A percentile compares a stretch with the other conserved stretches of the same genome.
Conservation (phyloP, 2,797 vertebrate genomes). For the Telmatherina bonti region DNA sequence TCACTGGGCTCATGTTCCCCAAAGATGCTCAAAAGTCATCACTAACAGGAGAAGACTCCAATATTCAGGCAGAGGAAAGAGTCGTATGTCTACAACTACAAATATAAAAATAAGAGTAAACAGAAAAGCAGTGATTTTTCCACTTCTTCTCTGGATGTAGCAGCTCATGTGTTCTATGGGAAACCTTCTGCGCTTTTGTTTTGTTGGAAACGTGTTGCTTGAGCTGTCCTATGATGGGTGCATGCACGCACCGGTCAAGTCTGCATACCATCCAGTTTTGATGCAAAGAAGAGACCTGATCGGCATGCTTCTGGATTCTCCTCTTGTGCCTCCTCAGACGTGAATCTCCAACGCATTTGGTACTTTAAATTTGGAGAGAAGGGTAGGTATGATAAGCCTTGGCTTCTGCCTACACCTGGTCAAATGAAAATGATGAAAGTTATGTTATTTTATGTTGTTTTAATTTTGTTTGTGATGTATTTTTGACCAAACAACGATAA, state of each 20-base stretch:
- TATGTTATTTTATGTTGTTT: no score
- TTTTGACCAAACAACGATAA: no score
- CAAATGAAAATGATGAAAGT: no score
- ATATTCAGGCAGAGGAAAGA: neutral
- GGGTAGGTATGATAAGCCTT: no score
- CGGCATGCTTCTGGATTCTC: neutral
- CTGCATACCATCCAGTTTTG: neutral
- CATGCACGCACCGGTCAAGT: neutral
- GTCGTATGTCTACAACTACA: neutral
- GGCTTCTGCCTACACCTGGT: no score
- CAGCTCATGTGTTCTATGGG: neutral
- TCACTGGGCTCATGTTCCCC: conserved; percentile 9
- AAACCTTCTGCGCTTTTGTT: neutral
- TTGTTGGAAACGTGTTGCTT: neutral
- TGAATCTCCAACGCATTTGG: no score
- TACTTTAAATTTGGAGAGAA: no score
- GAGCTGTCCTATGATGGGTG: neutral
- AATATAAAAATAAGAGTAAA: conserved; percentile 10
- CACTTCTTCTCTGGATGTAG: neutral
- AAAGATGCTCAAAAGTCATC: conserved; percentile 20
- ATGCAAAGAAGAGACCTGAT: neutral
- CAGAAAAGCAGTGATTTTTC: neutral
- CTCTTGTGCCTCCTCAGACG: neutral
- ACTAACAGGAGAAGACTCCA: neutral
- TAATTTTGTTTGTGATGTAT: no score